Base-by-base conservation (phyloP, 2,888 invertebrate genomes). In the Clanis bilineata region DNA sequence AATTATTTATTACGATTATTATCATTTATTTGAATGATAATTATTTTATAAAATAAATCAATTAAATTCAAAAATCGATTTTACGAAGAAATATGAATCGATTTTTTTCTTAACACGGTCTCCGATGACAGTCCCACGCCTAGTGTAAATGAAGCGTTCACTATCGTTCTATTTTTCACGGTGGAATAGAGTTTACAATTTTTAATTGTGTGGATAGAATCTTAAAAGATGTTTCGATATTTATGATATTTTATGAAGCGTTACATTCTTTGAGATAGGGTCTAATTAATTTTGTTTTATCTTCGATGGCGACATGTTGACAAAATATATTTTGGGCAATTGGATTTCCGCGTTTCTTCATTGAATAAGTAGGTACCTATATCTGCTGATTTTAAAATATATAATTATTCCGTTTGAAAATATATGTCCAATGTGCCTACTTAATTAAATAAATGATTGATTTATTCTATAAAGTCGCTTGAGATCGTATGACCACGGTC, bases 81-180 rank as follows among this genome's bases (percentile, higher is more conserved):
- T 9, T n/a, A 9, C n/a, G n/a, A n/a, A n/a, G n/a, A n/a, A n/a
- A n/a, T 51, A 18, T 0, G 25, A 32, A 51, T 51, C 32, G 51
- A 51, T 51, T 18, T 18, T 18, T 7, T 0, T 6, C n/a, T n/a
- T n/a, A n/a, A n/a, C n/a, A 1, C 9, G 12, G 41, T 41, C 41
- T 41, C 18, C n/a, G 15, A 41, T 15, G 15, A 7, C 36, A 41
- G 7, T 41, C 32, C 9, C 51, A 32, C 7, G 28, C 47, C 45
- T 15, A 32, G 28, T 7, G 22, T 45, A 45, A 57, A 57, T 38
- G 57, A 57, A 45, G 57, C 57, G 55, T 63, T 41, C 62, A 59
- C 59, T 64, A 61, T 59, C 62, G 62, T 56, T 18, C 41, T 38
- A 61, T 47, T 57, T 58, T 58, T 58, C 58, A 58, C 39, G 58